Evolutionary conservation across 2,113 vertebrate species (phyloP).

Genomic region (Sturnus vulgaris): DNA sequence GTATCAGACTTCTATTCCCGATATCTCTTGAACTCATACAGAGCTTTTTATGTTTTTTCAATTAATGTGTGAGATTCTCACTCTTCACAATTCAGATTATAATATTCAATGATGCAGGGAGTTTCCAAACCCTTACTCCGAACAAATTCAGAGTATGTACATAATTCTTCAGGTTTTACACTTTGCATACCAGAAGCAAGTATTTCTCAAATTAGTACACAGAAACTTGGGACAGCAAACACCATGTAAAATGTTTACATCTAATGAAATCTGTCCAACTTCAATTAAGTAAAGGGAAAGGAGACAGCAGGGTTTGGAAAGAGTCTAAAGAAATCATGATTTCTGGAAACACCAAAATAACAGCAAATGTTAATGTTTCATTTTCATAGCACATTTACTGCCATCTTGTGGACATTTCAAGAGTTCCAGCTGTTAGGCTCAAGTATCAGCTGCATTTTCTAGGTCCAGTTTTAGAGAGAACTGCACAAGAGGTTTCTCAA

Average conservation of each 20-base stretch:
- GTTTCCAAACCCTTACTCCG: background rate
- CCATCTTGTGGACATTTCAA: slow-evolving; percentile 58
- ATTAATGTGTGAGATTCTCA: background rate
- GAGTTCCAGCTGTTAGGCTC: background rate
- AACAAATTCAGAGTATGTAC: background rate
- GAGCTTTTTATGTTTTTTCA: background rate
- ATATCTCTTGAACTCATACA: background rate
- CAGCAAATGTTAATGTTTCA: background rate
- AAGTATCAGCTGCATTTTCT: background rate
- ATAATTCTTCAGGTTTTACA: background rate
- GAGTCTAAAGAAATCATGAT: background rate
- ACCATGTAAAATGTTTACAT: background rate
- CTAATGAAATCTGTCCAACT: background rate
- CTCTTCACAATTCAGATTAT: background rate
- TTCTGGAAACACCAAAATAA: background rate
- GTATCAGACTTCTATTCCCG: background rate
- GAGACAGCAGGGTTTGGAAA: background rate
- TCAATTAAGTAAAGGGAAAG: background rate
- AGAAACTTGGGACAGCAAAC: background rate
- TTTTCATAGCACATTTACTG: slow-evolving; percentile 38
- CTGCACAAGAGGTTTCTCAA: background rate
- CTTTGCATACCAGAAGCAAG: background rate
- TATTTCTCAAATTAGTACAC: background rate
- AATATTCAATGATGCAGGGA: background rate
- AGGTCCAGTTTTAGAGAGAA: background rate